Evolutionary conservation across 2,113 vertebrate genomes (phyloP), one percentile per base, ranked within the genome.

Genomic region (Alexandromys fortis): DNA sequence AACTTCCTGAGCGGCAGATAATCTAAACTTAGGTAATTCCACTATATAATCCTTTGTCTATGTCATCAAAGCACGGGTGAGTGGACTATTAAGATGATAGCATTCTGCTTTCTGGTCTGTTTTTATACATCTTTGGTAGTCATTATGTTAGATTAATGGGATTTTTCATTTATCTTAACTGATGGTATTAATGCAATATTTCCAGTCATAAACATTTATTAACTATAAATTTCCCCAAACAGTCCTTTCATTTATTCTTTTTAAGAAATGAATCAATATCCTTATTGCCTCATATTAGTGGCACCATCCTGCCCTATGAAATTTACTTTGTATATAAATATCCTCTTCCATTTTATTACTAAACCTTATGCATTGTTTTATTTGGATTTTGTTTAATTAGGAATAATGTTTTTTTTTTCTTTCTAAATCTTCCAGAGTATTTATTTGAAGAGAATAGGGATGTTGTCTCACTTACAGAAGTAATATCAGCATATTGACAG

Each of bases 281-380:
- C 22, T 55, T 83, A 21, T 17, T 35, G 52, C 4, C 14, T 3
- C 73, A 49, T 22, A 19, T 10, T 52, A 85, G 42, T 1, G 35
- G 2, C 1, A 11, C 16, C 11, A 52, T 47, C 6, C 9, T 30
- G 12, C 10, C 73, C 11, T 52, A 0, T 0, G 49, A 7, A 12
- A 7, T 14, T 88, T 10, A 85, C 7, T 85, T 12, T 49, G 17
- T 81, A 5, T 61, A 70, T 81, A 92, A 61, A 19, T 67, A 52
- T 38, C 30, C 16, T 33, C 19, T 87, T 77, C 82, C 13, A 52
- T n/a, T 58, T 89, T 19, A 75, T 90, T 83, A 19, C 38, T 75
- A 88, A 5, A 10, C 8, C 5, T 58, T 73, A 33, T 72, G 11
- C 52, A 55, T 55, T 72, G 4, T 55, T 49, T 70, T 38, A 75